Conservation (phyloP, 35 echinoderm and acorn worm genomes). For the Anneissia japonica region DNA sequence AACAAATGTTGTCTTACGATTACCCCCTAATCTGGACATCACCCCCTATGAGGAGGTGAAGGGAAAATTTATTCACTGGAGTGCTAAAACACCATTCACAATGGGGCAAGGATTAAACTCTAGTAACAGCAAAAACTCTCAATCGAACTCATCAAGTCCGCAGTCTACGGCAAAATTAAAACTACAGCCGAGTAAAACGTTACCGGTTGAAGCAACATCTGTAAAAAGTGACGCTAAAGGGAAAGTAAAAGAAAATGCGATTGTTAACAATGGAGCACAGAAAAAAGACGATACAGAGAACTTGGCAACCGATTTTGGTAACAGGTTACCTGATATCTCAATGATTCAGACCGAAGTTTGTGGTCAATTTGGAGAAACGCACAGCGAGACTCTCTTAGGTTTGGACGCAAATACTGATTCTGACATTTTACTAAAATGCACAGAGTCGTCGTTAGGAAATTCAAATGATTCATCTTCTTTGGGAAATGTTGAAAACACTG, state of each 20-base stretch:
- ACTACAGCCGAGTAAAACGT: background rate
- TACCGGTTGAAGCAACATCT: background rate
- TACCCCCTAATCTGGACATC: background rate
- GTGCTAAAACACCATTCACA: background rate
- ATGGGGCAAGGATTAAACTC: background rate
- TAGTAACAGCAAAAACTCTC: background rate
- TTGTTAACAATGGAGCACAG: background rate
- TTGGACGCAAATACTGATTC: background rate
- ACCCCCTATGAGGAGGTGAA: background rate
- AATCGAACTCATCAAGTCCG: background rate
- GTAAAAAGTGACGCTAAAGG: background rate
- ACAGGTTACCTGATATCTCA: background rate
- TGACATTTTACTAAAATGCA: background rate
- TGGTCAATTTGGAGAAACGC: background rate
- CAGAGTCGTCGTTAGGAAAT: background rate
- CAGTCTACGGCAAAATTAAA: background rate
- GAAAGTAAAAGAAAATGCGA: background rate
- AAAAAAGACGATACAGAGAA: background rate
- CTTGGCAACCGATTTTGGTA: background rate
- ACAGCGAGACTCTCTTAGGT: background rate
- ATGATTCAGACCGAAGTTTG: background rate
- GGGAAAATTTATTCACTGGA: conserved; percentile 15
- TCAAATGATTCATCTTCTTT: background rate
- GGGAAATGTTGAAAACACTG: background rate
- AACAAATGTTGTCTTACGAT: background rate